Base-by-base conservation (phyloP, 2,888 invertebrate species). In the Tipula lateralis region DNA sequence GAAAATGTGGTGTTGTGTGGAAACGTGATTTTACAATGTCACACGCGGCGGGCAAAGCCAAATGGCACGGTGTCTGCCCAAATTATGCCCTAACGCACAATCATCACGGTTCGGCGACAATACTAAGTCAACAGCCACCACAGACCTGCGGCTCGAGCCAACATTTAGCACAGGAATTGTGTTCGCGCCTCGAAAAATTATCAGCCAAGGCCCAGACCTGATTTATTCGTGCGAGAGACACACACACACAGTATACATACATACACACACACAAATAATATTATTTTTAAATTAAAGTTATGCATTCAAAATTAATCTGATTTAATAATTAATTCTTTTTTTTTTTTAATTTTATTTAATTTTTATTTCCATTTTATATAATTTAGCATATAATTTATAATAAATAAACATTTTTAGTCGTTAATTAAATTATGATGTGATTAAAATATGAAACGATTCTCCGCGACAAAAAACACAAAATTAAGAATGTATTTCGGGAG, bases 1-100 rank as follows among this genome's bases (percentile, higher is more conserved):
- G 95, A 84, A 92, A 92, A 87, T 96, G 96, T 89, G 93, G 92
- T 86, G 91, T 92, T 84, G 90, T 91, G 84, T 96, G 95, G 95
- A 94, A 93, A 88, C 92, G 96, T 86, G 95, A 96, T 90, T 93
- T 95, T 86, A 93, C 94, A 87, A 93, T 93, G 93, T 94, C 94
- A 83, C 94, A 94, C 89, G 92, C 94, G 84, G 92, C 92, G 88
- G 92, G 93, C 86, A 94, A 94, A 89, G 94, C 94, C 86, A 92
- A 93, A 87, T 95, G 94, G 94, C 91, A 92, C 87, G 95, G 95
- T 83, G 92, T 93, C 86, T 95, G 95, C 88, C 90, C 88, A 88
- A 91, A 87, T 89, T 91, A 87, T 88, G 88, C 88, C 19, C 86
- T 87, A n/a, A 24, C 39, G 29, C 29, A 39, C 19, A 84, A 84